Evolutionary conservation across 2,797 vertebrate genomes (phyloP).

Genomic region (Rhodeus uyekii): DNA sequence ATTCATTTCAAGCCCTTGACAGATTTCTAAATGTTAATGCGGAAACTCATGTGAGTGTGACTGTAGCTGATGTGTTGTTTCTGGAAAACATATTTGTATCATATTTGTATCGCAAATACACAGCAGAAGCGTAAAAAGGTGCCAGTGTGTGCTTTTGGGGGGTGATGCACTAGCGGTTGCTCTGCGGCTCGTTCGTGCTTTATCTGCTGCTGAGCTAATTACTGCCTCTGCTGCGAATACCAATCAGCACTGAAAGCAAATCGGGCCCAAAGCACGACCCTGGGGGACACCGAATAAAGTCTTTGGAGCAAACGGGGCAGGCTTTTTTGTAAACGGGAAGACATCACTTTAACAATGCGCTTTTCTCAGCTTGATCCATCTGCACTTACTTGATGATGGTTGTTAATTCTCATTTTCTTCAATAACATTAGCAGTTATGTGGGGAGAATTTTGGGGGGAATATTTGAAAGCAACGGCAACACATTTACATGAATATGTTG

Average conservation of each 20-base stretch:
- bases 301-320: conserved; percentile 41
- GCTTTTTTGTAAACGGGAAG: conserved; percentile 41
- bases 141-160: conserved; percentile 27
- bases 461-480: conserved; percentile 3
- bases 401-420: conserved; percentile 20
- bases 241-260: conserved; percentile 57
- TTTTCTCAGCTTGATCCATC: conserved; percentile 14
- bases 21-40: conserved; percentile 51
- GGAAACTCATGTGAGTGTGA: conserved; percentile 47
- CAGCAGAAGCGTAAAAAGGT: conserved; percentile 19
- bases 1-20: conserved; percentile 52
- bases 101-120: conserved; percentile 35
- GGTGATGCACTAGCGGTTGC: conserved; percentile 49
- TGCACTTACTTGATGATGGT: conserved; percentile 11
- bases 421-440: conserved; percentile 13
- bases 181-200: conserved; percentile 53
- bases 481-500: background rate
- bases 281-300: conserved; percentile 53
- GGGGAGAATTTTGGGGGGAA: background rate
- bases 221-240: conserved; percentile 59
- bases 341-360: conserved; percentile 32
- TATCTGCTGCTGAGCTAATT: conserved; percentile 60
- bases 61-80: conserved; percentile 48
- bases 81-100: conserved; percentile 38
- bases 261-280: conserved; percentile 52